phyloP scores from a whole-genome alignment of 2,113 vertebrate genomes.

The Anser brachyrhynchus region DNA sequence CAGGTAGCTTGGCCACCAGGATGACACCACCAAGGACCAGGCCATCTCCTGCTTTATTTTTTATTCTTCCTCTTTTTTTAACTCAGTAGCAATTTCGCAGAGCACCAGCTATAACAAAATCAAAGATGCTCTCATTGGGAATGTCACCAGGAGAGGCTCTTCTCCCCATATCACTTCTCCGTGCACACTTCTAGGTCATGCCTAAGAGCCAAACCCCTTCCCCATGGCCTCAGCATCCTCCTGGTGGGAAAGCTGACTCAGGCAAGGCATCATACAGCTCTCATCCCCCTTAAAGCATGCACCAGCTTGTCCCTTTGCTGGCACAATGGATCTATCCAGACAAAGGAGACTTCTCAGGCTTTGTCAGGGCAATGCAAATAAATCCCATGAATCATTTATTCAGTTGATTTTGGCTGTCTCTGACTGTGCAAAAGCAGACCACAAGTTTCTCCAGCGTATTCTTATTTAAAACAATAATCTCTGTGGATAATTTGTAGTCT shows the following conservation, averaged over 20 bases:
- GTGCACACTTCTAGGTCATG: fast-evolving
- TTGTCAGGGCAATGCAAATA: background rate
- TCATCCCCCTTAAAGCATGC: fast-evolving
- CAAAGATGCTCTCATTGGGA: background rate
- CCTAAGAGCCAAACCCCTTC: background rate
- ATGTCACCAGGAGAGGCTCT: background rate
- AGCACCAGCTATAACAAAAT: too few relatives aligned
- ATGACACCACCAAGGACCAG: background rate
- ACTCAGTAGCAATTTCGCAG: background rate
- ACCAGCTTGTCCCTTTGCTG: fast-evolving
- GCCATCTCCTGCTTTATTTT: background rate
- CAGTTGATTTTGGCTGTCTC: background rate
- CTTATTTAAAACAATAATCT: background rate
- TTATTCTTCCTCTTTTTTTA: background rate
- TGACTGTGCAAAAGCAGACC: background rate
- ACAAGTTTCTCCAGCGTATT: background rate
- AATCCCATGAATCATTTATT: background rate
- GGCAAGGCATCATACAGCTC: background rate
- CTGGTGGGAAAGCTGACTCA: too few relatives aligned
- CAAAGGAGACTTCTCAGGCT: background rate
- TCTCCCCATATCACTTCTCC: background rate
- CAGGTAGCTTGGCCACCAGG: background rate
- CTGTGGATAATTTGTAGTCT: background rate
- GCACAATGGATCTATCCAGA: background rate
- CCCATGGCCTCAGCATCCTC: background rate